These are phyloP conservation scores for Plutomurus gul DNA, from an alignment of 1,140 invertebrate genomes.

Conservation along the genomic window DNA sequence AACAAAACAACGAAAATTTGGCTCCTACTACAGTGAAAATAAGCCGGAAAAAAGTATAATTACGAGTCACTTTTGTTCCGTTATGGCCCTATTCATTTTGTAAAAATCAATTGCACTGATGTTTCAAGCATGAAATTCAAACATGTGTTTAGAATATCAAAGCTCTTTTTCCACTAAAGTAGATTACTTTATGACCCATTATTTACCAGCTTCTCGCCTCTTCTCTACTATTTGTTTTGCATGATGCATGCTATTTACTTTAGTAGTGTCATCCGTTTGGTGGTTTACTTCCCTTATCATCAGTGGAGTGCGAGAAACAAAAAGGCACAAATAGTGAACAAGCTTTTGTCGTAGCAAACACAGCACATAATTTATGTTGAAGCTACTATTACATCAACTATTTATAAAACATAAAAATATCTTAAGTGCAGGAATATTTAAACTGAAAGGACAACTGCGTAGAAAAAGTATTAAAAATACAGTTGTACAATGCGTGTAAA, in stretches of 20 bases:
- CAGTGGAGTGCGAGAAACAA: no score
- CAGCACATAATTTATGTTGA: no score
- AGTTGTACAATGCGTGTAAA: no score
- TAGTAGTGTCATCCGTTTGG: no score
- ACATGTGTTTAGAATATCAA: background rate
- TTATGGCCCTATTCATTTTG: background rate
- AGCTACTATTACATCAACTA: no score
- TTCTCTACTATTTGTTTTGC: background rate
- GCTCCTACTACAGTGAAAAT: background rate
- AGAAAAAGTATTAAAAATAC: no score
- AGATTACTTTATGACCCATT: background rate
- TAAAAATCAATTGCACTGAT: background rate
- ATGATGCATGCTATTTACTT: background rate
- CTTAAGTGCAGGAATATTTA: no score
- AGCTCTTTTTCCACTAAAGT: background rate
- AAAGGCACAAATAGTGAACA: no score
- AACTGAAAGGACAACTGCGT: no score
- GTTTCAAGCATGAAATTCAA: slow-evolving; percentile 7
- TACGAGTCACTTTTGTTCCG: background rate
- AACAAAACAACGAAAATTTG: background rate
- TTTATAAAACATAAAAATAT: no score
- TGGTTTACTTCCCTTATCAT: no score
- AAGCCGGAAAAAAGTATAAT: background rate
- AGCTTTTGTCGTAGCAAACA: no score
- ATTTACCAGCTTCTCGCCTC: background rate